A percentile compares a stretch with the other conserved stretches of the same genome.
These are phyloP conservation scores for Leptatherina wallacei DNA, from an alignment of 2,797 vertebrate species.

Conservation along the genomic window DNA sequence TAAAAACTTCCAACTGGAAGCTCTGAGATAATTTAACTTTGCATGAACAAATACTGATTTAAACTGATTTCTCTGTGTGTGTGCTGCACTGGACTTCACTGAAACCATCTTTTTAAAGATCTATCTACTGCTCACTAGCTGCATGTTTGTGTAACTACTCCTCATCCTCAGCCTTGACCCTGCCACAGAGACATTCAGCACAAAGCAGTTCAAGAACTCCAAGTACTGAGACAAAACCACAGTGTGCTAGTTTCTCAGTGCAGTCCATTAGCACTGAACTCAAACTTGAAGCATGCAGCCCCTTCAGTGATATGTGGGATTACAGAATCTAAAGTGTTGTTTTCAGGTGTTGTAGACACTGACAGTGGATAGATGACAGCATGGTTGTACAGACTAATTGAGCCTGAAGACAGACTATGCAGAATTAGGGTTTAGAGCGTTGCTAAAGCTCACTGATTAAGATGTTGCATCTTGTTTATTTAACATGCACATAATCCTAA, in stretches of 20 bases:
- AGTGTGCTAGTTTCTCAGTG: background rate
- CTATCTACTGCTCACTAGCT: background rate
- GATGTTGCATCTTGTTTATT: background rate
- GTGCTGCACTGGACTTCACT: background rate
- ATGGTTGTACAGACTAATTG: background rate
- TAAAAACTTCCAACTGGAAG: background rate
- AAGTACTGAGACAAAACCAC: slow-evolving; percentile 30
- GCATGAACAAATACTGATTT: background rate
- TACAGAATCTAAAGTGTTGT: background rate
- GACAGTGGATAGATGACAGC: background rate
- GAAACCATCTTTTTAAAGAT: background rate
- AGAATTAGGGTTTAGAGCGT: background rate
- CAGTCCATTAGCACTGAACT: slow-evolving; percentile 5
- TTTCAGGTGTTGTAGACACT: background rate
- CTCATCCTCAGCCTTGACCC: slow-evolving; percentile 56
- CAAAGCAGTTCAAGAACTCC: slow-evolving; percentile 27
- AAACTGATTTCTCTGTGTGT: background rate
- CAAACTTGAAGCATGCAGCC: slow-evolving; percentile 53
- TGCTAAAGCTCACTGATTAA: background rate
- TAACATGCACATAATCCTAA: background rate
- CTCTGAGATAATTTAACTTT: background rate
- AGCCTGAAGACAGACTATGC: no score
- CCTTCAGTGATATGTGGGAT: slow-evolving; percentile 6
- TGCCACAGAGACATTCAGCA: slow-evolving; percentile 46
- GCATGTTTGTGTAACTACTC: slow-evolving; percentile 15